Evolutionary conservation across 2,888 invertebrate species (phyloP), one percentile per base, ranked within the genome.

Genomic region (Scelioninae gen. 2): DNA sequence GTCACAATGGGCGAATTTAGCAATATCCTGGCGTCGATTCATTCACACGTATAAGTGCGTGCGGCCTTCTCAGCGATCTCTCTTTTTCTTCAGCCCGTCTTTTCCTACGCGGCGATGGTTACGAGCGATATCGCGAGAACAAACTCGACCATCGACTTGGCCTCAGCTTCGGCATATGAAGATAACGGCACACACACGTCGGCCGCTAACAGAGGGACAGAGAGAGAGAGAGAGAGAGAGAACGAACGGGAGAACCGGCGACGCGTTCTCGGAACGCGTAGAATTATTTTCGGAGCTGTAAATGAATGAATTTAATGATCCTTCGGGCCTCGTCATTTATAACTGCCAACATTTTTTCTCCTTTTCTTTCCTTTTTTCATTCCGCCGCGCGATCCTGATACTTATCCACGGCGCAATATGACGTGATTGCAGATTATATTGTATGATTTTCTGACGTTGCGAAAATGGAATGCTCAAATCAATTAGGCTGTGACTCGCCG

Each of bases 71-170:
- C 46, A 31, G 35, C 67, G 65, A 55, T 53, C 73, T 60, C 55
- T 60, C 45, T 50, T 65, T 70, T 55, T 67, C 60, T 70, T 50
- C 35, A 6, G 35, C 33, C 57, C 10, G 39, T 67, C 65, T 63
- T 69, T 69, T 75, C 75, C 75, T 74, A 74, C 75, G 72, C 72
- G 67, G 55, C 65, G 76, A 76, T 74, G 72, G 57, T 70, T 73
- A 58, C 73, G 68, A 71, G 65, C 64, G 76, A 76, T 73, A 75
- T 45, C 67, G 61, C 74, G 68, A 61, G 72, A 74, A 70, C 64
- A 75, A 74, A 76, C 76, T 76, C 74, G 73, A 70, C 48, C 73
- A 70, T 73, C 61, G 65, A 48, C 55, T 63, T 64, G 28, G 45
- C 57, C 60, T 19, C 35, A 57, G 52, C 52, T 65, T 65, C 57